phyloP scores from a whole-genome alignment of 2,113 vertebrate species.

The Coptodon bakossiorum region DNA sequence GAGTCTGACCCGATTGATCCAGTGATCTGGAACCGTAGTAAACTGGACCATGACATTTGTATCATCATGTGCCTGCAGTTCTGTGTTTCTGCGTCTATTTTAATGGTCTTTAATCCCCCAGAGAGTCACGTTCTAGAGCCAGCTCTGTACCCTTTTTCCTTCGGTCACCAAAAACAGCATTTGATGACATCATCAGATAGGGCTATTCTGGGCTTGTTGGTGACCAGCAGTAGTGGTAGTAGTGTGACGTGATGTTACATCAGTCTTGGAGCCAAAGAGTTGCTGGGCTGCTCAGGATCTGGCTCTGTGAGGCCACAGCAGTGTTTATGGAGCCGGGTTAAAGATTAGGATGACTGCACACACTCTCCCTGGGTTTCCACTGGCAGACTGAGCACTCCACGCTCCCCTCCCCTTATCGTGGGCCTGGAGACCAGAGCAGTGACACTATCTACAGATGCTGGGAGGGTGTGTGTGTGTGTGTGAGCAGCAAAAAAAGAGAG shows the following conservation, averaged over 20 bases:
- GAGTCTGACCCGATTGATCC: neutral
- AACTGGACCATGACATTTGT: neutral
- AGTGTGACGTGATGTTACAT: conserved; percentile 16
- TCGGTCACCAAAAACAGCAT: neutral
- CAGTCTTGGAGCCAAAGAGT: conserved; percentile 44
- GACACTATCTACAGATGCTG: conserved; percentile 80
- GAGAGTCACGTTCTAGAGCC: neutral
- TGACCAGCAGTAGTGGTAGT: neutral
- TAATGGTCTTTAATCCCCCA: neutral
- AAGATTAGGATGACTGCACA: conserved; percentile 58
- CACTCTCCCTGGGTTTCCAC: conserved; percentile 20
- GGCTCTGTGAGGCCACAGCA: conserved; percentile 34
- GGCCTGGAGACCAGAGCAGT: conserved; percentile 82
- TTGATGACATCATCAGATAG: conserved; percentile 61
- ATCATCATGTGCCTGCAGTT: neutral
- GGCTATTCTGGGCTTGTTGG: conserved; percentile 31
- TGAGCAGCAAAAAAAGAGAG: conserved; percentile 19
- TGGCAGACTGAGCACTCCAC: conserved; percentile 2
- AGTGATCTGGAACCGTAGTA: neutral
- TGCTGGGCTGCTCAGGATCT: conserved; percentile 22
- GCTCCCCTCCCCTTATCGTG: conserved; percentile 67
- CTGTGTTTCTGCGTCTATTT: neutral
- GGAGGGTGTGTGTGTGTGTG: conserved; percentile 43
- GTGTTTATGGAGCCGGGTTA: conserved; percentile 69
- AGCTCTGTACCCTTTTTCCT: neutral